Percentiles rank a stretch among this genome's conserved stretches.
phyloP scores from a whole-genome alignment of 2,888 invertebrate genomes.

The Tenthredo distinguenda region DNA sequence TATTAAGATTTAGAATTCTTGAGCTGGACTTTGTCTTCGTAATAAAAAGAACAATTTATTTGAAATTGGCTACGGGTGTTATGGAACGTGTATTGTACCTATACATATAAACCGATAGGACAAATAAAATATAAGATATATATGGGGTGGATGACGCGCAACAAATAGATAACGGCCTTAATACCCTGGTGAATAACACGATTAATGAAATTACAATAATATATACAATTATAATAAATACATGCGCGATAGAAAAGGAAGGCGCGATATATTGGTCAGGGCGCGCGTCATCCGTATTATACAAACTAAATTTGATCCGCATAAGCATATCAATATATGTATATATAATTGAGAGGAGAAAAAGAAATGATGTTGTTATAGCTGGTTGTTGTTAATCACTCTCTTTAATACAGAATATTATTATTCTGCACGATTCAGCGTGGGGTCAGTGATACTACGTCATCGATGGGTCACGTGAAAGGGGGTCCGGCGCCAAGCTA shows the following conservation, averaged over 20 bases:
- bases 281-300: background rate
- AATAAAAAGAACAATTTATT: background rate
- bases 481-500: slow-evolving; percentile 72
- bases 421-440: slow-evolving; percentile 39
- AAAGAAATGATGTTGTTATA: slow-evolving; percentile 37
- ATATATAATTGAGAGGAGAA: background rate
- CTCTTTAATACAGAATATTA: slow-evolving; percentile 25
- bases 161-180: background rate
- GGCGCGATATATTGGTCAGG: background rate
- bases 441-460: slow-evolving; percentile 70
- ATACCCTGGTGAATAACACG: slow-evolving; percentile 28
- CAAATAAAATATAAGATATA: slow-evolving; percentile 4
- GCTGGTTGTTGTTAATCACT: slow-evolving; percentile 28
- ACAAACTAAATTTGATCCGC: background rate
- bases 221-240: background rate
- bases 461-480: slow-evolving; percentile 70
- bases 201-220: slow-evolving; percentile 30
- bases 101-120: background rate
- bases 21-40: background rate
- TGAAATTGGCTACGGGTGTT: background rate
- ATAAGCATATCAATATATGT: background rate
- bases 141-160: slow-evolving; percentile 35
- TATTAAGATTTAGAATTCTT: background rate
- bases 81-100: background rate
- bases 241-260: background rate